phyloP scores from a whole-genome alignment of 2,113 vertebrate genomes.

The Corythoichthys intestinalis region DNA sequence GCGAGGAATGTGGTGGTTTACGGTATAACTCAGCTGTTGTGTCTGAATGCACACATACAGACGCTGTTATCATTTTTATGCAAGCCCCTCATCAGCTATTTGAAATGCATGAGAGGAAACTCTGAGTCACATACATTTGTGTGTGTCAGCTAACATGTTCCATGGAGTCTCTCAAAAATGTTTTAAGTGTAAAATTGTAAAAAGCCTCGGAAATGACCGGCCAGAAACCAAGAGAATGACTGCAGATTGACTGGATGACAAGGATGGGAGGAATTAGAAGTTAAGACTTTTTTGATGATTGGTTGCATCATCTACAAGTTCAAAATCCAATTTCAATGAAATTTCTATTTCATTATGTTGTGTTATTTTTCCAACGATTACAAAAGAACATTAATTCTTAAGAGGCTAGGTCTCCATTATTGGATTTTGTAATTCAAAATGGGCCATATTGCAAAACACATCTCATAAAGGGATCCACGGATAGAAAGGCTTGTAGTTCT shows the following conservation, averaged over 20 bases:
- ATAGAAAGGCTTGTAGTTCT: no score
- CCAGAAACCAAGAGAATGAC: slow-evolving; percentile 10
- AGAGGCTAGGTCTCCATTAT: no score
- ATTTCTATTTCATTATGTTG: no score
- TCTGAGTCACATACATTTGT: background rate
- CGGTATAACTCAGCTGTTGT: background rate
- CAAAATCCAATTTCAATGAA: no score
- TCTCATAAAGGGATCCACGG: no score
- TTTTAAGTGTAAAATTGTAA: slow-evolving; percentile 46
- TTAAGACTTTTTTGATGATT: background rate
- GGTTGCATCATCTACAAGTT: no score
- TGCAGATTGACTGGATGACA: background rate
- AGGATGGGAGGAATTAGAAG: slow-evolving; percentile 25
- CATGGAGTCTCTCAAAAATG: slow-evolving; percentile 12
- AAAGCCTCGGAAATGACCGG: slow-evolving; percentile 35
- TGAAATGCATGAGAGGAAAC: slow-evolving; percentile 24
- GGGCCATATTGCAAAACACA: no score
- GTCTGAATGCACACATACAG: slow-evolving; percentile 2
- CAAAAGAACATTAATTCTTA: no score
- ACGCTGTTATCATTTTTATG: background rate
- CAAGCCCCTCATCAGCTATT: slow-evolving; percentile 8
- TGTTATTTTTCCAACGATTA: no score
- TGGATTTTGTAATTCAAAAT: no score
- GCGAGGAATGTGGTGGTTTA: slow-evolving; percentile 11
- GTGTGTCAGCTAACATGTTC: slow-evolving; percentile 25